These are phyloP conservation scores for Nycteola revayana DNA, from an alignment of 2,888 invertebrate genomes.

Conservation along the genomic window DNA sequence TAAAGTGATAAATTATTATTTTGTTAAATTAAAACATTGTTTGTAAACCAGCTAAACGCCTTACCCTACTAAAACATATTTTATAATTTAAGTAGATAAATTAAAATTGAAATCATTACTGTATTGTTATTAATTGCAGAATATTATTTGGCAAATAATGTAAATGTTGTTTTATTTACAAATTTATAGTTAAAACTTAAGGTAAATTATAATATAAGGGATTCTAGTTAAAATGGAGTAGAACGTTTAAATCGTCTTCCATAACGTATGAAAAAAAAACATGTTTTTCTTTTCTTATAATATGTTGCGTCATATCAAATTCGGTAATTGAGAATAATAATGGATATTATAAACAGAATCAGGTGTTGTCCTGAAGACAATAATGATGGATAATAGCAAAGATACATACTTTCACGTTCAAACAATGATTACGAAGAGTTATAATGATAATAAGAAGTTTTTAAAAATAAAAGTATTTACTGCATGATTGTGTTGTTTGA, in stretches of 20 bases:
- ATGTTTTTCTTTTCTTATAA: conserved; percentile 55
- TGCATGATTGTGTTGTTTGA: conserved; percentile 59
- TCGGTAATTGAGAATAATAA: conserved; percentile 41
- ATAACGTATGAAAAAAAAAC: conserved; percentile 64
- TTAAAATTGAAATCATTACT: too few relatives aligned
- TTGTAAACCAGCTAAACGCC: too few relatives aligned
- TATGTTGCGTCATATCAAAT: conserved; percentile 50
- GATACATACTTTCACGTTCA: conserved; percentile 70
- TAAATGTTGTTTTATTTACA: too few relatives aligned
- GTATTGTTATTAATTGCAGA: too few relatives aligned
- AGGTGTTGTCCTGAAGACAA: conserved; percentile 79
- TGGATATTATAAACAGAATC: conserved; percentile 49
- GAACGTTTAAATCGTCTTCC: conserved; percentile 75
- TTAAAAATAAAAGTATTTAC: conserved; percentile 79
- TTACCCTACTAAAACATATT: too few relatives aligned
- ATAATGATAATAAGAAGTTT: conserved; percentile 69
- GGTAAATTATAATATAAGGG: conserved; percentile 26
- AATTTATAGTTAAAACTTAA: conserved; percentile 30
- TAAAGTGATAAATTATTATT: too few relatives aligned
- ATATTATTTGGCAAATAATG: too few relatives aligned
- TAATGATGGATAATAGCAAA: conserved; percentile 77
- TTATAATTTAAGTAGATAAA: too few relatives aligned
- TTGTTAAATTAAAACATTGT: too few relatives aligned
- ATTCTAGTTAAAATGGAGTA: conserved; percentile 52
- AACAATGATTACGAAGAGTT: conserved; percentile 63